A percentile compares a stretch with the other conserved stretches of the same genome.
phyloP scores from a whole-genome alignment of 2,797 vertebrate species.

The Poeciliopsis paucimaculata region DNA sequence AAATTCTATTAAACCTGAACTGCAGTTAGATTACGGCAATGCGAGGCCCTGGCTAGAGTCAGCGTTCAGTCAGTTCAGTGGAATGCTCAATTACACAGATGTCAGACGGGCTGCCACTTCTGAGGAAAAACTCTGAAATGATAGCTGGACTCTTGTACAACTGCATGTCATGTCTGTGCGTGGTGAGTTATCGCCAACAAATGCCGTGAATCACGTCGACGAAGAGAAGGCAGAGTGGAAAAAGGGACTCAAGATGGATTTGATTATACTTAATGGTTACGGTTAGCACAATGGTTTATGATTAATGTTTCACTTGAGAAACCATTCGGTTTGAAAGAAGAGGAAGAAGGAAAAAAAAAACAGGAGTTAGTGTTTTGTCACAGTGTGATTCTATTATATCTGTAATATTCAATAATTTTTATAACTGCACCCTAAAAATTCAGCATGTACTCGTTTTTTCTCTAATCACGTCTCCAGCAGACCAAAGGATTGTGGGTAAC shows the following conservation, averaged over 20 bases:
- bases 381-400: background rate
- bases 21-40: slow-evolving; percentile 21
- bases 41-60: slow-evolving; percentile 8
- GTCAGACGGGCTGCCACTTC: slow-evolving; percentile 25
- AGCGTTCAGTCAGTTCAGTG: slow-evolving; percentile 34
- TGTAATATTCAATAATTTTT: background rate
- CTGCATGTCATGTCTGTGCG: slow-evolving; percentile 20
- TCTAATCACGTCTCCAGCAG: background rate
- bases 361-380: background rate
- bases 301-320: background rate
- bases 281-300: background rate
- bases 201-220: slow-evolving; percentile 24
- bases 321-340: background rate
- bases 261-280: slow-evolving; percentile 3
- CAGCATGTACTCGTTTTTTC: background rate
- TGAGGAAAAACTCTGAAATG: slow-evolving; percentile 27
- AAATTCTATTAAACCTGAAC: slow-evolving; percentile 41
- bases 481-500: background rate
- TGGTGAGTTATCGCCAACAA: slow-evolving; percentile 20
- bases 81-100: slow-evolving; percentile 28
- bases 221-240: slow-evolving; percentile 9
- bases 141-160: slow-evolving; percentile 22
- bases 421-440: background rate
- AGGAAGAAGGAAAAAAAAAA: too few relatives aligned
- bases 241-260: slow-evolving; percentile 26